Evolutionary conservation across 92 coral and sea anemone species (phyloP), one percentile per base, ranked within the genome.

Genomic region (Pocillopora grandis): DNA sequence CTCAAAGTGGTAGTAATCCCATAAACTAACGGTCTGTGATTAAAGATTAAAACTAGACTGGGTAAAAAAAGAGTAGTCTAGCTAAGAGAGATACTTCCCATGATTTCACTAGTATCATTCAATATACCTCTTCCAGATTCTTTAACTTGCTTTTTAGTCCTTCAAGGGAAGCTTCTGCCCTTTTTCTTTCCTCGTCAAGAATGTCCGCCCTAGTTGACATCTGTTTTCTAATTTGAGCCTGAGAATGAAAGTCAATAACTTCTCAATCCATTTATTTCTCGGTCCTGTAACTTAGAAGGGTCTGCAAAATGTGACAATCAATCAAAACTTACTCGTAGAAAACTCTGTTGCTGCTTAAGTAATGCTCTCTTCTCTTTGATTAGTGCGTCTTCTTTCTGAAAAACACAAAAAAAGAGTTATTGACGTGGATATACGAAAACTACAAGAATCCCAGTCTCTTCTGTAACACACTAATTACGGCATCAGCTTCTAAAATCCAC

Each of bases 141-240:
- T 85, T 87, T 23, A 93, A 85, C 86, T 93, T 93, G 48, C 35
- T 86, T 64, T 91, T 93, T 57, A 93, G 88, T 11, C 97, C 97
- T 68, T 89, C 92, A 7, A 93, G 89, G 0, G 97, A 93, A 19
- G 78, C 87, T 17, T 90, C 93, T 0, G 97, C 97, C 74, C 84
- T 93, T 66, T 73, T 86, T 14, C 90, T 82, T 67, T 93, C 97
- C 56, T 91, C 94, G 16, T 93, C 91, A 20, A 91, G 86, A 55
- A 87, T 65, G 62, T 81, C 92, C 48, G 94, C 97, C 20, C 94
- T 86, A 17, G 84, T 86, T 55, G 90, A 89, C 94, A 93, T 91
- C 69, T 93, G 97, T 62, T 89, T 82, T 37, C 94, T 67, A 5
- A 93, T 80, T 72, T 93, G 97, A 63, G 87, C 90, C 97, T 93